phyloP scores from a whole-genome alignment of 1,140 invertebrate species.

The Scaptomyza graminum region DNA sequence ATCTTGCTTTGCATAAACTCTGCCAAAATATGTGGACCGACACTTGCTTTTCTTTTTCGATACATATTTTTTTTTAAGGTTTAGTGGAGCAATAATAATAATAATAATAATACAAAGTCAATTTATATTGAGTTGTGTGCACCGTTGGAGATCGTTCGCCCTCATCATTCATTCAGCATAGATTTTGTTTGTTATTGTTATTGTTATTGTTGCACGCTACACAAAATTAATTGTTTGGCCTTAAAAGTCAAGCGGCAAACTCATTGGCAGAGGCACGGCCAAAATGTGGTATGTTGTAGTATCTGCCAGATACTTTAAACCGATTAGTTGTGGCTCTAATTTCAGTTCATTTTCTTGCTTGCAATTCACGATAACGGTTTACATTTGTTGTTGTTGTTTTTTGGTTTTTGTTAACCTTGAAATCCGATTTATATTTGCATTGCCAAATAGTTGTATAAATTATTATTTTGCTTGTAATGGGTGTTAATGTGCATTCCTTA shows the following conservation, averaged over 20 bases:
- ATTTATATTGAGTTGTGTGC: constrained; percentile 46
- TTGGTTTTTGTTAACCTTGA: constrained; percentile 44
- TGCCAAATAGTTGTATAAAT: neutral
- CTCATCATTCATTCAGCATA: constrained; percentile 38
- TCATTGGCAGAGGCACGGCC: constrained; percentile 11
- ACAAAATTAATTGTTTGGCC: constrained; percentile 72
- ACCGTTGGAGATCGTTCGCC: constrained; percentile 39
- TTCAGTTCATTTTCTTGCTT: constrained; percentile 36
- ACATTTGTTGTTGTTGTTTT: constrained; percentile 1
- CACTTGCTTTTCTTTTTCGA: constrained; percentile 25
- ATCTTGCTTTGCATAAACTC: neutral
- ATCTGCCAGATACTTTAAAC: constrained; percentile 62
- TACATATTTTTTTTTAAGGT: neutral
- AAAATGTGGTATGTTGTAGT: constrained; percentile 9
- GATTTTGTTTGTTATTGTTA: constrained; percentile 41
- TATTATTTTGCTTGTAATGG: constrained; percentile 35
- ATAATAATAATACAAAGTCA: constrained; percentile 5
- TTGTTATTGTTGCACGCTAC: neutral
- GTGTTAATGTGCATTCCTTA: constrained; percentile 51
- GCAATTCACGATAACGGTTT: constrained; percentile 59
- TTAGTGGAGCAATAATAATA: constrained; percentile 8
- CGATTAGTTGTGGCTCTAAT: constrained; percentile 74
- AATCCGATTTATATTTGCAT: constrained; percentile 7
- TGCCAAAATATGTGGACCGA: neutral
- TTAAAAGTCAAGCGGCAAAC: constrained; percentile 50